Evolutionary conservation across 2,888 invertebrate species (phyloP).

Genomic region (Lumbricus terrestris): DNA sequence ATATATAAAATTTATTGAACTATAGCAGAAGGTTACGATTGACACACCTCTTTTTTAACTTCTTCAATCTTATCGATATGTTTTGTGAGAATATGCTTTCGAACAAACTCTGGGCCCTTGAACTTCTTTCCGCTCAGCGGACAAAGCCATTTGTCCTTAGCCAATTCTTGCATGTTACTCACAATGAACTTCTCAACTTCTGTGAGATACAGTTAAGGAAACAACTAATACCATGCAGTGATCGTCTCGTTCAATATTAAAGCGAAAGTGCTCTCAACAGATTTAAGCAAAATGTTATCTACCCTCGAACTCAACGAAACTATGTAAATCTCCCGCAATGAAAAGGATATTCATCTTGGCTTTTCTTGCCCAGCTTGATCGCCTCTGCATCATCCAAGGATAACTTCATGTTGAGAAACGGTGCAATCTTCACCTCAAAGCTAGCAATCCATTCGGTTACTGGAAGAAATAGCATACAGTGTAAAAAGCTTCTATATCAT

Average conservation of each 20-base stretch:
- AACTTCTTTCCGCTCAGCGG: slow-evolving; percentile 98
- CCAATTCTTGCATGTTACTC: slow-evolving; percentile 92
- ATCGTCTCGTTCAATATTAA: no score
- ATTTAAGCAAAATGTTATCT: neutral
- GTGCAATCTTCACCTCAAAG: slow-evolving; percentile 86
- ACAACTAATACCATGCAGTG: neutral
- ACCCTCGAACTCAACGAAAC: neutral
- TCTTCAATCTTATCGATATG: slow-evolving; percentile 95
- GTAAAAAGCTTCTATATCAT: neutral
- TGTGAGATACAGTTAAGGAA: slow-evolving; percentile 42
- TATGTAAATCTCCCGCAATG: neutral
- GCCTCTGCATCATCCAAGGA: slow-evolving; percentile 73
- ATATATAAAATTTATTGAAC: neutral
- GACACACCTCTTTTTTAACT: slow-evolving; percentile 83
- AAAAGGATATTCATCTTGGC: slow-evolving; percentile 62
- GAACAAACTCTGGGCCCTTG: slow-evolving; percentile 91
- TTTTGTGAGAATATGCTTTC: slow-evolving; percentile 97
- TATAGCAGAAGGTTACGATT: neutral
- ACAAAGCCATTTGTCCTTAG: slow-evolving; percentile 98
- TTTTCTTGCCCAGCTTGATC: slow-evolving; percentile 80
- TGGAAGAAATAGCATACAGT: slow-evolving; percentile 36
- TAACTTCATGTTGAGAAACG: slow-evolving; percentile 78
- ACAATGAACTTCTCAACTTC: slow-evolving; percentile 70
- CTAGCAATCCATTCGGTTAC: slow-evolving; percentile 63
- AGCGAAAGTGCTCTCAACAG: neutral